These are phyloP conservation scores for Micropoecilia bifurca DNA, from an alignment of 2,797 vertebrate species.

Conservation along the genomic window DNA sequence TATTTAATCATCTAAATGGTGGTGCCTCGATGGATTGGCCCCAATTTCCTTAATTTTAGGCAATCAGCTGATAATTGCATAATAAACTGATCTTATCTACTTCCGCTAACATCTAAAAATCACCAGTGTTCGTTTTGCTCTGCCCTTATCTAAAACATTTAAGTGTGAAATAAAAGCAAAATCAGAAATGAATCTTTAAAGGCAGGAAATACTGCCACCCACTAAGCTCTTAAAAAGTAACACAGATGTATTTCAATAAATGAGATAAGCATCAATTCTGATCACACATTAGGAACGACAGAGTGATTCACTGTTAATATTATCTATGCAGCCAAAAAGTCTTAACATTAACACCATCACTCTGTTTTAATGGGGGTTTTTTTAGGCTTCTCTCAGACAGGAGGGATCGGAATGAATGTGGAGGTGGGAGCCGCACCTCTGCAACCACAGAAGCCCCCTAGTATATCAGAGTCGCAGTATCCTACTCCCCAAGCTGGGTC, in stretches of 20 bases:
- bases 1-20: background rate
- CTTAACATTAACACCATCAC: background rate
- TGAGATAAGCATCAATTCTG: background rate
- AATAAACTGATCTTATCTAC: too few species aligned
- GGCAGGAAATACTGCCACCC: background rate
- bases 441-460: constrained; percentile 62
- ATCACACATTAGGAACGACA: background rate
- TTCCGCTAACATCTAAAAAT: too few species aligned
- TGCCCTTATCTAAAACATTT: background rate
- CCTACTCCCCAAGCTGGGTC: constrained; percentile 33
- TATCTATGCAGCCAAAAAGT: background rate
- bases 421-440: constrained; percentile 64
- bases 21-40: too few species aligned
- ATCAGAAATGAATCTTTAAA: background rate
- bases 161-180: background rate
- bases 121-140: too few species aligned
- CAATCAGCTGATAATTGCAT: too few species aligned
- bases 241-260: background rate
- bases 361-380: background rate
- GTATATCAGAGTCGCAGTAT: constrained; percentile 64
- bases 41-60: too few species aligned
- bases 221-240: background rate
- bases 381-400: constrained; percentile 73
- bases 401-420: constrained; percentile 48
- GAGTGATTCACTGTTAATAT: background rate